Conservation (phyloP, 1,140 invertebrate species). For the Plodia interpunctella region DNA sequence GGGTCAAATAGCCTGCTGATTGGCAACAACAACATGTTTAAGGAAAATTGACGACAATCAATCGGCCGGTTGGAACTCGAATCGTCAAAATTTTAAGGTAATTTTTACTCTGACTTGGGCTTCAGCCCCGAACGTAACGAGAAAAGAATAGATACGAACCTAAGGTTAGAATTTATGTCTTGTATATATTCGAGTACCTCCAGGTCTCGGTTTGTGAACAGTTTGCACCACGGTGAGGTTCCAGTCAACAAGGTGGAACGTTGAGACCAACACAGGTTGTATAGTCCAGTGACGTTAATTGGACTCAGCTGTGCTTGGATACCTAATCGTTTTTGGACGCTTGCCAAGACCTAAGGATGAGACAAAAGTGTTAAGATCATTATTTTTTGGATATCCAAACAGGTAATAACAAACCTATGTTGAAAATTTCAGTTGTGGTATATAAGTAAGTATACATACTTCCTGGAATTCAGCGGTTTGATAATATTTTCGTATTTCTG, state of each 20-base stretch:
- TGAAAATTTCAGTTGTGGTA: too few species aligned
- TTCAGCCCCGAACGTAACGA: too few species aligned
- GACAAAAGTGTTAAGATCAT: too few species aligned
- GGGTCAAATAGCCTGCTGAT: too few species aligned
- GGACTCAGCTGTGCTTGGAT: slow-evolving; percentile 21
- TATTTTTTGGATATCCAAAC: too few species aligned
- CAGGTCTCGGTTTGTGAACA: slow-evolving; percentile 82
- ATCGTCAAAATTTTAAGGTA: too few species aligned
- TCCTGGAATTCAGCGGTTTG: slow-evolving; percentile 19
- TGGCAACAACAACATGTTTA: too few species aligned
- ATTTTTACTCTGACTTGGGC: too few species aligned
- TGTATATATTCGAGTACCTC: slow-evolving; percentile 84
- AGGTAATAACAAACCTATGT: too few species aligned
- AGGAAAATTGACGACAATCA: too few species aligned
- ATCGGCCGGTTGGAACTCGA: too few species aligned
- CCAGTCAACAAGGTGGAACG: slow-evolving; percentile 81
- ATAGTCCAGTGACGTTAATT: slow-evolving; percentile 64
- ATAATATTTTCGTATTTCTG: slow-evolving; percentile 24
- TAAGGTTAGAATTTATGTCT: slow-evolving; percentile 83
- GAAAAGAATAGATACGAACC: slow-evolving; percentile 12
- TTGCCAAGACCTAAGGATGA: too few species aligned
- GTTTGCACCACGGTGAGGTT: slow-evolving; percentile 83
- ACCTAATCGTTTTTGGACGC: slow-evolving; percentile 30
- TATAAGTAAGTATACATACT: slow-evolving; percentile 6
- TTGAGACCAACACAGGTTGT: slow-evolving; percentile 82